phyloP scores from a whole-genome alignment of 2,797 vertebrate species.

The Lepus townsendii region DNA sequence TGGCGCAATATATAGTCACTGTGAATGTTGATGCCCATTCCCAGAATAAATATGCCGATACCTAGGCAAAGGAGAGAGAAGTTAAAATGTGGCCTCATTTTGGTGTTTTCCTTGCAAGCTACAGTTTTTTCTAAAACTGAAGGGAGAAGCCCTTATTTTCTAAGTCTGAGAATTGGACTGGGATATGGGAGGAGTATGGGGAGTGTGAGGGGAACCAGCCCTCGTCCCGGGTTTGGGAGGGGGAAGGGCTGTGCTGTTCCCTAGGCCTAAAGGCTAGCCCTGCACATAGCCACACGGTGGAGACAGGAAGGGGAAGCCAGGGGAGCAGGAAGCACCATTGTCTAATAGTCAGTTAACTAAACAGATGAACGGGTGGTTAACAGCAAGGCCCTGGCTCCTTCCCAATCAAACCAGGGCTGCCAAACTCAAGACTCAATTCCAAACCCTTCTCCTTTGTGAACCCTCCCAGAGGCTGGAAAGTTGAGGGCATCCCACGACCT shows the following conservation, averaged over 20 bases:
- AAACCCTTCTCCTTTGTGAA: not conserved
- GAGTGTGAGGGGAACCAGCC: not conserved
- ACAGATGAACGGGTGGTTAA: not conserved
- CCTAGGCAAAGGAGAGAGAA: conserved; percentile 87
- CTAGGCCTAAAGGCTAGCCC: not conserved
- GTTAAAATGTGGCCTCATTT: not conserved
- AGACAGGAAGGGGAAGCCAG: not conserved
- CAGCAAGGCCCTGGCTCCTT: not conserved
- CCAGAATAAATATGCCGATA: conserved; percentile 90
- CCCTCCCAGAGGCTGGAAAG: not conserved
- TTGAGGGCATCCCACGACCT: not conserved
- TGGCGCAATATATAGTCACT: conserved; percentile 93
- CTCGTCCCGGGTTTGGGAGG: not conserved
- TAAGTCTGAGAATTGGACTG: not conserved
- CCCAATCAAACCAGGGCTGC: not conserved
- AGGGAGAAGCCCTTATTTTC: not conserved
- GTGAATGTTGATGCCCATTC: conserved; percentile 96
- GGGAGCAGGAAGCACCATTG: not conserved
- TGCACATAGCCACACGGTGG: not conserved
- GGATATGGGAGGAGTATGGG: not conserved
- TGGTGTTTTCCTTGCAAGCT: not conserved
- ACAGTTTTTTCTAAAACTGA: conserved; percentile 6
- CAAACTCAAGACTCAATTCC: not conserved
- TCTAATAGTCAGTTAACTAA: not conserved
- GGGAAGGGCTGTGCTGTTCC: not conserved